Base-by-base conservation (phyloP, 2,113 vertebrate species). In the Cheilinus undulatus region DNA sequence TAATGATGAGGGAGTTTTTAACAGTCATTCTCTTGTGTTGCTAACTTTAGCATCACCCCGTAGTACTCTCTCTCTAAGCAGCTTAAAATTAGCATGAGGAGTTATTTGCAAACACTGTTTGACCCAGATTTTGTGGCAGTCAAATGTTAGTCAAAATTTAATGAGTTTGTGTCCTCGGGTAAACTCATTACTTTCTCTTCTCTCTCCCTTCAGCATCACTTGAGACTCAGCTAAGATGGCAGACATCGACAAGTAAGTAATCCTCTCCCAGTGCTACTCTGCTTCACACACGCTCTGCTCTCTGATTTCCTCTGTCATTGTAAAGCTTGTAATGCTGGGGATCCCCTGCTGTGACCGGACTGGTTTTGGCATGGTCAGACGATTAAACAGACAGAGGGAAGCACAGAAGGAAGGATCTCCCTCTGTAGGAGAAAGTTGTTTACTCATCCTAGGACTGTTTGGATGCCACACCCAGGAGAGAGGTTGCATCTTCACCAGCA, bases 241-340 rank as follows among this genome's bases (percentile, higher is more conserved):
- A 89, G 97, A 99, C 88, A 90, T 98, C 69, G 97, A 99, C 93
- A 99, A 99, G 98, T 99, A 94, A 96, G 98, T 97, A 71, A 40
- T 46, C 1, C 10, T 30, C 7, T 4, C 2, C 22, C 49, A 11
- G 14, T 22, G 13, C 20, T 8, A 2, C 24, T 19, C 5, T 42
- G 57, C 7, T 8, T 52, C 17, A 40, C 56, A 45, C 23, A 17
- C 22, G 6, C 4, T 1, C n/a, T 26, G 38, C 69, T 51, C 26
- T 23, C 17, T 7, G 40, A 19, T 42, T 30, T 45, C 32, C 43
- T 34, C 43, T 42, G 1, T 7, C 24, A 34, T 42, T 28, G 36
- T 7, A 7, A 19, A 34, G 34, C 34, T 19, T 23, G 24, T 40
- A 12, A 9, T 28, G 24, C 12, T 6, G 1, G 19, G 28, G 7